A percentile compares a stretch with the other conserved stretches of the same genome.
These are phyloP conservation scores for Cryptotermes secundus DNA, from an alignment of 1,140 invertebrate species.

Conservation along the genomic window DNA sequence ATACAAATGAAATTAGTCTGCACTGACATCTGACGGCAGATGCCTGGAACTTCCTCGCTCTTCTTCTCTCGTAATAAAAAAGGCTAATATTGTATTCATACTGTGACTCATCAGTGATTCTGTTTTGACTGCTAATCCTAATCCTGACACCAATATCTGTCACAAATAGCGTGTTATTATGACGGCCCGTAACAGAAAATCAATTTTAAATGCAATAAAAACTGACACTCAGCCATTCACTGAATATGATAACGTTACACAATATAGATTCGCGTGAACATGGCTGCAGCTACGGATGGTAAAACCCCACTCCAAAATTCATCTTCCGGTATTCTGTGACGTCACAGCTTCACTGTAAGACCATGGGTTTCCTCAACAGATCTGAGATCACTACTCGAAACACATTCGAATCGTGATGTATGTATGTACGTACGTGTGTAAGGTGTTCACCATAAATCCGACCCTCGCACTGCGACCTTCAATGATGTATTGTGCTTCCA, in stretches of 20 bases:
- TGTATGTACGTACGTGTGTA: too few species aligned
- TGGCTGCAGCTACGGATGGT: too few species aligned
- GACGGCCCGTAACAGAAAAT: not conserved
- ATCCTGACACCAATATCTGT: not conserved
- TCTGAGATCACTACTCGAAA: too few species aligned
- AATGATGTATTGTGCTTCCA: too few species aligned
- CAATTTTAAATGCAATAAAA: slow-evolving; percentile 12
- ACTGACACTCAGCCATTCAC: not conserved
- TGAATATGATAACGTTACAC: not conserved
- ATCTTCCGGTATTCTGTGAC: too few species aligned
- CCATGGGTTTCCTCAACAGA: too few species aligned
- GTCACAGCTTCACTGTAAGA: too few species aligned
- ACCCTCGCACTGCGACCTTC: too few species aligned
- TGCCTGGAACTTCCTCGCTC: not conserved
- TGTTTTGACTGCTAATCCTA: slow-evolving; percentile 1
- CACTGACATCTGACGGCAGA: slow-evolving; percentile 23
- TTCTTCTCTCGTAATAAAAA: not conserved
- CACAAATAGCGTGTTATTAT: not conserved
- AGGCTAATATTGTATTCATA: slow-evolving; percentile 25
- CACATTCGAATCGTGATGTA: too few species aligned
- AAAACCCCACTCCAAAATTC: too few species aligned
- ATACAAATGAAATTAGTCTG: slow-evolving; percentile 28
- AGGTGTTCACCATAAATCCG: too few species aligned
- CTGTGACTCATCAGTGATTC: not conserved
- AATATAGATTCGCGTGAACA: not conserved